phyloP scores from a whole-genome alignment of 1,140 invertebrate genomes.

The Drosophila pallidifrons region DNA sequence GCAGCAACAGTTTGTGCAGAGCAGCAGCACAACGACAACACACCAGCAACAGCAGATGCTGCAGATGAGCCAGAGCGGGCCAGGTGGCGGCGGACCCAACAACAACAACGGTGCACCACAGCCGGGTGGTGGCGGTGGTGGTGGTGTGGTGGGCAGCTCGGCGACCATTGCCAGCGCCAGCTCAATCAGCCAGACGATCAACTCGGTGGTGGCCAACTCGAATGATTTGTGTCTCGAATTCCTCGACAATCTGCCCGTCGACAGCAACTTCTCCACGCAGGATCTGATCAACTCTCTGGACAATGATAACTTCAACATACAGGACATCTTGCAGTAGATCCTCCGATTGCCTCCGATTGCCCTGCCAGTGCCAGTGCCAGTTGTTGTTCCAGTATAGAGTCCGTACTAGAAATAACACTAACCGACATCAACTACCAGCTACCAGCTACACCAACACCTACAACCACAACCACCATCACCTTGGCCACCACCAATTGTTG shows the following conservation, averaged over 20 bases:
- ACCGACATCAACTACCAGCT: conserved; percentile 2
- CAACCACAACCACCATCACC: background rate
- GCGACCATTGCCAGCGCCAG: conserved; percentile 84
- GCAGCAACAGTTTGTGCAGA: conserved; percentile 84
- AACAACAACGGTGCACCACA: conserved; percentile 71
- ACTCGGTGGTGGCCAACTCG: conserved; percentile 87
- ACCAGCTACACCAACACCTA: conserved; percentile 37
- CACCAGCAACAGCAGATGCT: conserved; percentile 84
- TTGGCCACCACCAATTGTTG: conserved; percentile 65
- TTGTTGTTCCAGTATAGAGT: background rate
- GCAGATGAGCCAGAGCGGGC: conserved; percentile 74
- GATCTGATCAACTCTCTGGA: conserved; percentile 90
- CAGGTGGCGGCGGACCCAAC: conserved; percentile 51
- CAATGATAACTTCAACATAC: conserved; percentile 82
- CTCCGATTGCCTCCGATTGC: background rate
- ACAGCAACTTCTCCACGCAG: conserved; percentile 90
- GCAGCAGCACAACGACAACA: conserved; percentile 71
- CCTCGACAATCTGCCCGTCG: conserved; percentile 91
- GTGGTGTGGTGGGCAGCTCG: conserved; percentile 43
- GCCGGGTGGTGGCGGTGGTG: conserved; percentile 30
- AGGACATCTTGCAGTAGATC: conserved; percentile 77
- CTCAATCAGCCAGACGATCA: conserved; percentile 85
- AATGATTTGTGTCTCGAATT: conserved; percentile 92
- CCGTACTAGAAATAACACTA: background rate
- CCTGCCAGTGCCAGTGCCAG: conserved; percentile 17